Evolutionary conservation across 2,113 vertebrate genomes (phyloP).

Genomic region (Eudyptes chrysolophus): DNA sequence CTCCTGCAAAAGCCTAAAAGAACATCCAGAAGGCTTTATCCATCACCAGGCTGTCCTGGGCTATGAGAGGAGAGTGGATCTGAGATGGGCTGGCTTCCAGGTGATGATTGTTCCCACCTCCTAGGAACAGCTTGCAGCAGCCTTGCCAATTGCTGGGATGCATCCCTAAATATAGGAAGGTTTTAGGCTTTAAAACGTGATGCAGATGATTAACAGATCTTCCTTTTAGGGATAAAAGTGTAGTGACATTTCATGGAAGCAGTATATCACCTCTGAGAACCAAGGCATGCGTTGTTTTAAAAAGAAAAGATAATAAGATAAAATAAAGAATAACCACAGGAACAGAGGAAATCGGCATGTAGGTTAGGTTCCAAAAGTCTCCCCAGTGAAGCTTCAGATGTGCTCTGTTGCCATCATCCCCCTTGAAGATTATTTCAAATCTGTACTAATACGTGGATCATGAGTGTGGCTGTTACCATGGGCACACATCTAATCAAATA

Average conservation of each 20-base stretch:
- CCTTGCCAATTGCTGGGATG: conserved; percentile 4
- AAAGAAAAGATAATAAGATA: background rate
- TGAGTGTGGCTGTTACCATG: conserved; percentile 40
- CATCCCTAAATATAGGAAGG: conserved; percentile 31
- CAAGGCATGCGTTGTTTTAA: background rate
- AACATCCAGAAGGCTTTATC: background rate
- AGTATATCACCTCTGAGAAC: conserved; percentile 6
- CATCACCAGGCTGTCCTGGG: background rate
- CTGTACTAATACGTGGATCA: background rate
- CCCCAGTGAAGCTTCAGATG: background rate
- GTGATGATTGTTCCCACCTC: background rate
- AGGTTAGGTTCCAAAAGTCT: background rate
- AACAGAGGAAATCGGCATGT: background rate
- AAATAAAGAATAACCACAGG: background rate
- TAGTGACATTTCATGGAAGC: background rate
- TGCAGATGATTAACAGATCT: background rate
- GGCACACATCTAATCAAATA: conserved; percentile 44
- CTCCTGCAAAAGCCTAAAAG: background rate
- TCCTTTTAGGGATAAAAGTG: conserved; percentile 25
- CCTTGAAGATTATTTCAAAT: conserved; percentile 11
- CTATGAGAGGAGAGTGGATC: background rate
- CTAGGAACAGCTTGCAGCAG: background rate
- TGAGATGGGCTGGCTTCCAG: conserved; percentile 27
- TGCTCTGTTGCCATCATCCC: background rate
- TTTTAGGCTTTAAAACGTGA: background rate